Evolutionary conservation across 2,113 vertebrate species (phyloP).

Genomic region (human): DNA sequence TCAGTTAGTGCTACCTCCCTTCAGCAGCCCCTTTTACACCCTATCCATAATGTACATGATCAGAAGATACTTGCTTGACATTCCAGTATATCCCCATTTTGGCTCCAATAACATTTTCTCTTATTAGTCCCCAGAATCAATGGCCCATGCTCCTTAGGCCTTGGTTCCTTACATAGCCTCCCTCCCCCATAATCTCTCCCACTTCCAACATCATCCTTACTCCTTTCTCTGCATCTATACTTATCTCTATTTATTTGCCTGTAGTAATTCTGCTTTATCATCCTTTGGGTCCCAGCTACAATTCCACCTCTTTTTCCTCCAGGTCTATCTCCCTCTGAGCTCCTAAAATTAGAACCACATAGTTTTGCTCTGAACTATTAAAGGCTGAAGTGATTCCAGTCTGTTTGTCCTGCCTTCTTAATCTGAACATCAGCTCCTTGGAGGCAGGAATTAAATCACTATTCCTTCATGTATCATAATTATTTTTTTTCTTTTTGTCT

Average conservation of each 20-base stretch:
- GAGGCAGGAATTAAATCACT: not conserved
- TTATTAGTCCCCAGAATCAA: not conserved
- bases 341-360: not conserved
- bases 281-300: not conserved
- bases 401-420: not conserved
- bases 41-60: not conserved
- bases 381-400: not conserved
- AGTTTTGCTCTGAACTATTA: not conserved
- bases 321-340: not conserved
- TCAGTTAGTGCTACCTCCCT: not conserved
- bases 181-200: fast-evolving
- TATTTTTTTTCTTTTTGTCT: not conserved
- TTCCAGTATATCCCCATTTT: not conserved
- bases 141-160: not conserved
- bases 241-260: not conserved
- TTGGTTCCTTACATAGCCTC: not conserved
- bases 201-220: not conserved
- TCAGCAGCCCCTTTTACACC: not conserved
- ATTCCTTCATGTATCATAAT: not conserved
- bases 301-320: not conserved
- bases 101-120: not conserved
- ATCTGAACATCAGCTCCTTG: not conserved
- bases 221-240: not conserved
- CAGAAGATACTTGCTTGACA: not conserved
- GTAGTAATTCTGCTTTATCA: not conserved